phyloP scores from a whole-genome alignment of 2,797 vertebrate genomes.

The Natrix natrix region DNA sequence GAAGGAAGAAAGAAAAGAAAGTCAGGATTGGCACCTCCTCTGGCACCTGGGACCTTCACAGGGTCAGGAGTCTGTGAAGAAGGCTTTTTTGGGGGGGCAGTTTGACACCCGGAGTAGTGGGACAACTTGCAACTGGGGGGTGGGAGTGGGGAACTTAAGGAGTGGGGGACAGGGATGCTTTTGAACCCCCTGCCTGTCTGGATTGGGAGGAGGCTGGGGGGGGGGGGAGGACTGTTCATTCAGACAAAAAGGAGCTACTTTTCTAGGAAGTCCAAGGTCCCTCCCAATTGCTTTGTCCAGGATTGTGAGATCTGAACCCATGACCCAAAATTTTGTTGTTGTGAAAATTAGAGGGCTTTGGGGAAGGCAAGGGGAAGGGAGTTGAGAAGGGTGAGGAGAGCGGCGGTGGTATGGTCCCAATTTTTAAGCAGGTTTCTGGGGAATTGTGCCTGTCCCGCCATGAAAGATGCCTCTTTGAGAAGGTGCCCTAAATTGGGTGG shows the following conservation, averaged over 20 bases:
- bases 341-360: neutral
- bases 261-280: neutral
- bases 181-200: neutral
- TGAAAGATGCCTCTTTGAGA: neutral
- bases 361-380: neutral
- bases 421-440: neutral
- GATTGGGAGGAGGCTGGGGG: neutral
- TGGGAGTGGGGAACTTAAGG: neutral
- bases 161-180: neutral
- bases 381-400: no score
- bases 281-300: neutral
- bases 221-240: neutral
- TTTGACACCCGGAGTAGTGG: neutral
- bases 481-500: neutral
- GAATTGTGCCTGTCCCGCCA: rapidly evolving
- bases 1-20: rapidly evolving
- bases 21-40: neutral
- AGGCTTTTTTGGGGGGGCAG: neutral
- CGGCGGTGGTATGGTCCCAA: no score
- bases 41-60: neutral
- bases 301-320: neutral
- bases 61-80: neutral
- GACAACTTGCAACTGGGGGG: neutral
- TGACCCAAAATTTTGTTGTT: neutral
- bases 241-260: neutral